Conservation (phyloP, 2,797 vertebrate species). For the Anisognathus igniventris region DNA sequence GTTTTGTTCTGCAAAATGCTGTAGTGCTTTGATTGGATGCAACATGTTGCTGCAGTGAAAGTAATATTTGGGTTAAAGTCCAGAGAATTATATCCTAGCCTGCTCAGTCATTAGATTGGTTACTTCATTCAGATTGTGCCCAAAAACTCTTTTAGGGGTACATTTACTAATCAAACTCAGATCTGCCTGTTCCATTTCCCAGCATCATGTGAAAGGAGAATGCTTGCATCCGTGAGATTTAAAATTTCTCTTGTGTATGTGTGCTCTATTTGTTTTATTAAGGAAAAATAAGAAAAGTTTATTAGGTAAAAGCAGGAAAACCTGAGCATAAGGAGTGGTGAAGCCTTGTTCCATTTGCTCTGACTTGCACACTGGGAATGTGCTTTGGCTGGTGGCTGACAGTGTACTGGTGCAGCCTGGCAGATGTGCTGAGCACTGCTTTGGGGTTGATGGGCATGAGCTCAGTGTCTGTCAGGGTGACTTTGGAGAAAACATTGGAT, state of each 20-base stretch:
- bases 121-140: neutral
- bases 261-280: neutral
- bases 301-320: neutral
- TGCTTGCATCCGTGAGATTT: neutral
- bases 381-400: neutral
- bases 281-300: neutral
- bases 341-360: neutral
- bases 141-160: neutral
- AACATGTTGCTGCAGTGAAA: neutral
- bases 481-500: neutral
- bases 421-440: neutral
- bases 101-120: neutral
- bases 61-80: neutral
- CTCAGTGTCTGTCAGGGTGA: neutral
- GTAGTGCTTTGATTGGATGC: fast-evolving
- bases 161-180: neutral
- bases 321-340: neutral
- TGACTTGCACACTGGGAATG: neutral
- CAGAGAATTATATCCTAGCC: neutral
- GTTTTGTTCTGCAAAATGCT: neutral
- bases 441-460: neutral
- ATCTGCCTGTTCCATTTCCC: neutral
- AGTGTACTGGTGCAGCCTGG: neutral
- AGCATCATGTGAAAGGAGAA: neutral
- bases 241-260: neutral